Evolutionary conservation across 2,113 vertebrate species (phyloP), one percentile per base, ranked within the genome.

Genomic region (Ammodytes dubius): DNA sequence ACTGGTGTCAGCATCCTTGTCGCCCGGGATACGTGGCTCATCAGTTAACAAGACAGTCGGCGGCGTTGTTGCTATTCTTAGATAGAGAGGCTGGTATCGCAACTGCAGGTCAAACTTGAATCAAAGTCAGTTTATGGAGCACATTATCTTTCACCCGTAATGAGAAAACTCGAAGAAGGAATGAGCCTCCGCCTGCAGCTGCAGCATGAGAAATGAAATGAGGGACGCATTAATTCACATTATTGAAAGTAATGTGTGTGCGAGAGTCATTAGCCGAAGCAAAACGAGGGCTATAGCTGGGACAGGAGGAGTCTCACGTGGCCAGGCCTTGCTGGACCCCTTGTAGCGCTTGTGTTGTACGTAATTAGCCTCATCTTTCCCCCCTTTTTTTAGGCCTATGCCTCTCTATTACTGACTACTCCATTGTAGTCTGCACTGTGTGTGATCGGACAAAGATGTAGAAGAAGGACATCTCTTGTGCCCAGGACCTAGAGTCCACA

Each of bases 1-100:
- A 67, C 86, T 65, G 64, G 64, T 84, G 89, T 93, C 88, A 89
- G 83, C 83, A 80, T 83, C 83, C 61, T 63, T 81, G 88, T 90
- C 91, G 72, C 71, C 84, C 5, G 42, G 71, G 65, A 79, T 59
- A 75, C 47, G 60, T 77, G 50, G 71, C 78, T 81, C 81, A 90
- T 84, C 75, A 52, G n/a, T 84, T 89, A 85, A 88, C 85, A 74
- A 77, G 85, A 79, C 69, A 72, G 60, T 19, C 12, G 15, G 40
- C 9, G 59, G 68, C 70, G 5, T 35, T 11, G 43, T 10, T 63
- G 77, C 77, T 85, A 74, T 88, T 89, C 81, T 78, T 63, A 74
- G 67, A 66, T 9, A 13, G 52, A 45, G 27, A 27, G 27, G 27
- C 27, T 27, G 27, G 49, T 6, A 54, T 70, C 71, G 81, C 70